Evolutionary conservation across 2,797 vertebrate genomes (phyloP).

Genomic region (Podarcis siculus): DNA sequence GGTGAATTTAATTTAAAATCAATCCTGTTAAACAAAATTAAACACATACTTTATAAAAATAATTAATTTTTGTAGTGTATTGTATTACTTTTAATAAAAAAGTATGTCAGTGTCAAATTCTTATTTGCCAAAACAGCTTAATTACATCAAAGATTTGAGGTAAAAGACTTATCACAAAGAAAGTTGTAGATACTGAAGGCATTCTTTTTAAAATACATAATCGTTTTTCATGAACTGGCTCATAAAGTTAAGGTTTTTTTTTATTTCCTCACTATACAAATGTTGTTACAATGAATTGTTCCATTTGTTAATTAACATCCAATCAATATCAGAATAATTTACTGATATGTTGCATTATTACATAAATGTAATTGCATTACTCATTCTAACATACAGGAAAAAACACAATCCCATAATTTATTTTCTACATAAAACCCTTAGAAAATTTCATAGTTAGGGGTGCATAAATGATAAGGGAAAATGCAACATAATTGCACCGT

Average conservation of each 20-base stretch:
- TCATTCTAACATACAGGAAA: constrained; percentile 77
- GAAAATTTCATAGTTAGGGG: constrained; percentile 71
- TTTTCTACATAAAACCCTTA: constrained; percentile 86
- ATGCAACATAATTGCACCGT: constrained; percentile 65
- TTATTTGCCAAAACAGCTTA: constrained; percentile 73
- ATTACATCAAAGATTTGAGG: constrained; percentile 71
- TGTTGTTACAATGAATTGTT: constrained; percentile 79
- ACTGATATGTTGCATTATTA: constrained; percentile 75
- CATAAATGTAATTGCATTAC: constrained; percentile 78
- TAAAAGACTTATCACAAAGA: constrained; percentile 68
- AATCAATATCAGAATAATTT: constrained; percentile 74
- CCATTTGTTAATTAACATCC: constrained; percentile 86
- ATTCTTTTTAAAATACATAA: constrained; percentile 79
- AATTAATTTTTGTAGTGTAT: constrained; percentile 76
- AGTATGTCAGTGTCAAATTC: constrained; percentile 68
- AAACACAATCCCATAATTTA: constrained; percentile 77
- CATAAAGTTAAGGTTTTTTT: constrained; percentile 86
- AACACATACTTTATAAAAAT: constrained; percentile 80
- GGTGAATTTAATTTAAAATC: constrained; percentile 78
- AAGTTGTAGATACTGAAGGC: constrained; percentile 77
- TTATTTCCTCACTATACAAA: constrained; percentile 89
- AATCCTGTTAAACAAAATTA: constrained; percentile 78
- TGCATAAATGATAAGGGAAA: constrained; percentile 55
- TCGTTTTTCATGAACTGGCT: constrained; percentile 77
- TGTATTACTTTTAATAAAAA: constrained; percentile 77